Conservation (phyloP, 2,113 vertebrate genomes). For the Galemys pyrenaicus region DNA sequence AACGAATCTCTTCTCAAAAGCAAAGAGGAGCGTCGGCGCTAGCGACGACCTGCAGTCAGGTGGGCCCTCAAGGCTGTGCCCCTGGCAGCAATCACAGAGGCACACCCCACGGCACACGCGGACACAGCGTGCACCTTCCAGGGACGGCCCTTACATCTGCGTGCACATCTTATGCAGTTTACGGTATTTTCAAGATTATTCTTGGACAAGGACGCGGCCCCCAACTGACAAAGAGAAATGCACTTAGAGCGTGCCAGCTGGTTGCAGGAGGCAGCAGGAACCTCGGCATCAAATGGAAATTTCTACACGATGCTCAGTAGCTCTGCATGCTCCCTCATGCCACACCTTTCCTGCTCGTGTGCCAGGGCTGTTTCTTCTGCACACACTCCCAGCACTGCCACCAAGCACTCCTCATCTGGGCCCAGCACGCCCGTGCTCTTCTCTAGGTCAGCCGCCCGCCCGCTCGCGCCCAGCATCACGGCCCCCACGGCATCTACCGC, state of each 20-base stretch:
- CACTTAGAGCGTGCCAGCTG: not conserved
- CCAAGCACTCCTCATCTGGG: too few species aligned
- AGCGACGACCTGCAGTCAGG: too few species aligned
- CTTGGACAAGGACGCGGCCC: not conserved
- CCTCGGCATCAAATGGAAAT: not conserved
- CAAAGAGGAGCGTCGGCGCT: not conserved
- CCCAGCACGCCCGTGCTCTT: too few species aligned
- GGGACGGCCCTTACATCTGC: not conserved
- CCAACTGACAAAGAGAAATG: not conserved
- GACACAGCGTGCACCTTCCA: rapidly evolving
- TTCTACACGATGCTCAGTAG: rapidly evolving
- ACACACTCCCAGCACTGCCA: too few species aligned
- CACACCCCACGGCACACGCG: too few species aligned
- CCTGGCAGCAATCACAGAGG: too few species aligned
- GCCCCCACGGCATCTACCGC: rapidly evolving
- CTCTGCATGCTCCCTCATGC: too few species aligned
- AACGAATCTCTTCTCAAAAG: not conserved
- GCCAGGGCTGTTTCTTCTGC: not conserved
- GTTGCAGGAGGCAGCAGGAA: not conserved
- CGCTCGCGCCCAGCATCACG: rapidly evolving
- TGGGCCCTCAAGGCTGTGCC: too few species aligned
- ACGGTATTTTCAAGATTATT: not conserved
- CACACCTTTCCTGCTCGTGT: too few species aligned
- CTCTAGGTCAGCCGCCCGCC: not conserved
- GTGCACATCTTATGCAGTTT: not conserved